These are phyloP conservation scores for Gymnocephalus cernua DNA, from an alignment of 2,113 vertebrate species.

Conservation along the genomic window DNA sequence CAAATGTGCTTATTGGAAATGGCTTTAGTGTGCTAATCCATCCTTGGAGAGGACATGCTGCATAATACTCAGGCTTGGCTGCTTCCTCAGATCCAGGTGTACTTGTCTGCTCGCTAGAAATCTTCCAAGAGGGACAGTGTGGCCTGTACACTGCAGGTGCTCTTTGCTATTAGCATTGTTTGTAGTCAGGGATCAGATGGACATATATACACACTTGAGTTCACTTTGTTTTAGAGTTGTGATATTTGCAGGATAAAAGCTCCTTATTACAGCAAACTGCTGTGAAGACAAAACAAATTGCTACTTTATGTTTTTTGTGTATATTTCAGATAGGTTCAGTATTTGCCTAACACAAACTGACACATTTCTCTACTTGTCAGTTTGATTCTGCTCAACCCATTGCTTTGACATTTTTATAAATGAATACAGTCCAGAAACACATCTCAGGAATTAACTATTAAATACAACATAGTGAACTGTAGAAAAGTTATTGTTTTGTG, in stretches of 20 bases:
- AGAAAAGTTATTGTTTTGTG: not conserved
- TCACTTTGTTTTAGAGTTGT: slow-evolving; percentile 14
- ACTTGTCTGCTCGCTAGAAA: slow-evolving; percentile 17
- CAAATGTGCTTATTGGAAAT: slow-evolving; percentile 66
- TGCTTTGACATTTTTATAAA: not conserved
- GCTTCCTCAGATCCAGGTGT: slow-evolving; percentile 47
- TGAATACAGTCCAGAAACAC: not conserved
- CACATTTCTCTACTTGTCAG: not conserved
- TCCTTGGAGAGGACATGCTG: slow-evolving; percentile 64
- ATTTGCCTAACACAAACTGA: not conserved
- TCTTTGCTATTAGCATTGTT: not conserved
- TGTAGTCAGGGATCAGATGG: slow-evolving; percentile 16
- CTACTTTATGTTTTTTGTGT: not conserved
- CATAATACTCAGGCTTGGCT: slow-evolving; percentile 50
- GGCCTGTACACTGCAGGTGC: not conserved
- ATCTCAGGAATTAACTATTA: not conserved
- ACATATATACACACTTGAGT: not conserved
- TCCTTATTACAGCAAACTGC: not conserved
- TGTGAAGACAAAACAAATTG: slow-evolving; percentile 8
- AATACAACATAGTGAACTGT: not conserved
- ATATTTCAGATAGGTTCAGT: not conserved
- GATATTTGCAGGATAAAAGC: slow-evolving; percentile 16
- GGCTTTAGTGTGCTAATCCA: slow-evolving; percentile 72
- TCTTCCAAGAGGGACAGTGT: not conserved
- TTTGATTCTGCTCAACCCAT: slow-evolving; percentile 2